A percentile compares a stretch with the other conserved stretches of the same genome.
Conservation (phyloP, 2,888 invertebrate species). For the Clostera curtula region DNA sequence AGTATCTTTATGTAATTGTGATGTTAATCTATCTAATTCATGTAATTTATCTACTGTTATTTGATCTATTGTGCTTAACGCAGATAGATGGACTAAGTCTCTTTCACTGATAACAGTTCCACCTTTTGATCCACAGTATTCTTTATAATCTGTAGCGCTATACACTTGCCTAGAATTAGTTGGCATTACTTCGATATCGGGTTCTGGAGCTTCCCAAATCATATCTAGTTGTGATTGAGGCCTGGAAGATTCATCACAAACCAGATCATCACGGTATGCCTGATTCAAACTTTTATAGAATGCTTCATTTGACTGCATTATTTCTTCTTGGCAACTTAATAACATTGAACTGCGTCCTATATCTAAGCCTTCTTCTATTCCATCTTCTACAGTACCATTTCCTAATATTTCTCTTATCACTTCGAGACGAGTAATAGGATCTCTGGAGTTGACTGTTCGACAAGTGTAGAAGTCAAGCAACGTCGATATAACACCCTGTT, state of each 20-base stretch:
- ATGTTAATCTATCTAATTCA: conserved; percentile 84
- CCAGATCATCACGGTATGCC: conserved; percentile 88
- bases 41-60: conserved; percentile 85
- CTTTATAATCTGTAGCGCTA: conserved; percentile 85
- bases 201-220: conserved; percentile 90
- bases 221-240: conserved; percentile 85
- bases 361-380: conserved; percentile 79
- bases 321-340: conserved; percentile 59
- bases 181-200: conserved; percentile 73
- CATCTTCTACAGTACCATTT: conserved; percentile 79
- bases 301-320: conserved; percentile 87
- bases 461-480: conserved; percentile 85
- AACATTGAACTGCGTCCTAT: conserved; percentile 57
- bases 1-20: conserved; percentile 85
- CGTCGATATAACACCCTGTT: conserved; percentile 92
- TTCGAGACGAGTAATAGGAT: conserved; percentile 70
- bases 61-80: conserved; percentile 85
- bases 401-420: conserved; percentile 80
- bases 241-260: conserved; percentile 77
- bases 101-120: conserved; percentile 85
- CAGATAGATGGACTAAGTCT: conserved; percentile 83
- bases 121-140: conserved; percentile 80
- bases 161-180: conserved; percentile 78
- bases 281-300: conserved; percentile 92
- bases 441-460: conserved; percentile 65